Evolutionary conservation across 2,888 invertebrate species (phyloP).

Genomic region (Eledone cirrhosa): DNA sequence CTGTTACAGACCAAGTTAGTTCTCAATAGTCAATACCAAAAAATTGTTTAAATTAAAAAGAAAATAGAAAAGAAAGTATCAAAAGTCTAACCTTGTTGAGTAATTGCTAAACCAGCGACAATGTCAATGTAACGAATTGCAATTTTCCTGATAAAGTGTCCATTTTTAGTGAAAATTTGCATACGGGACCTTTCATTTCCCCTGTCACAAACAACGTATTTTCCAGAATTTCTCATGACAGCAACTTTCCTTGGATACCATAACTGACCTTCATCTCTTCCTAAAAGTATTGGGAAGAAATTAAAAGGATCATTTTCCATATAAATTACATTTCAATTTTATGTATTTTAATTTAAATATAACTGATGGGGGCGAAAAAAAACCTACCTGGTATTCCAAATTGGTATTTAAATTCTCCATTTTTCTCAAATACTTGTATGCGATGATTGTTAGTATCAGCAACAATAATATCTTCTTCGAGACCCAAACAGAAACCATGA

Average conservation of each 20-base stretch:
- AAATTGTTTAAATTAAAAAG: too few relatives aligned
- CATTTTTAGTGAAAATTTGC: constrained; percentile 96
- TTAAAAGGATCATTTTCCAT: too few relatives aligned
- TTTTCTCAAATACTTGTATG: constrained; percentile 92
- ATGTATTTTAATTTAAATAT: not conserved
- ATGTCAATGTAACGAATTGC: constrained; percentile 74
- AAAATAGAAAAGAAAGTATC: too few relatives aligned
- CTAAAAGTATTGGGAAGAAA: constrained; percentile 40
- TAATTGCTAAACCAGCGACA: constrained; percentile 92
- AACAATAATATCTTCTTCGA: constrained; percentile 94
- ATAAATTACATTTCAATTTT: too few relatives aligned
- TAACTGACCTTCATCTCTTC: constrained; percentile 87
- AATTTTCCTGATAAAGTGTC: constrained; percentile 94
- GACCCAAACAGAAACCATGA: constrained; percentile 94
- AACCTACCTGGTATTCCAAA: constrained; percentile 90
- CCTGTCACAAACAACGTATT: constrained; percentile 91
- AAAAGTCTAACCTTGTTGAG: constrained; percentile 75
- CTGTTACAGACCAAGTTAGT: too few relatives aligned
- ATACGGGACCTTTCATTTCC: constrained; percentile 95
- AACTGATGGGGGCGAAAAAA: not conserved
- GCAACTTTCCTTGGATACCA: constrained; percentile 98
- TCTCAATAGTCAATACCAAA: too few relatives aligned
- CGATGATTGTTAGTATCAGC: constrained; percentile 96
- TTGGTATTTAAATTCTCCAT: constrained; percentile 90
- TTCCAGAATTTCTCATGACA: constrained; percentile 63